Percentiles rank a stretch among this genome's conserved stretches.
These are phyloP conservation scores for Microdon myrmicae DNA, from an alignment of 2,888 invertebrate species.

Conservation along the genomic window DNA sequence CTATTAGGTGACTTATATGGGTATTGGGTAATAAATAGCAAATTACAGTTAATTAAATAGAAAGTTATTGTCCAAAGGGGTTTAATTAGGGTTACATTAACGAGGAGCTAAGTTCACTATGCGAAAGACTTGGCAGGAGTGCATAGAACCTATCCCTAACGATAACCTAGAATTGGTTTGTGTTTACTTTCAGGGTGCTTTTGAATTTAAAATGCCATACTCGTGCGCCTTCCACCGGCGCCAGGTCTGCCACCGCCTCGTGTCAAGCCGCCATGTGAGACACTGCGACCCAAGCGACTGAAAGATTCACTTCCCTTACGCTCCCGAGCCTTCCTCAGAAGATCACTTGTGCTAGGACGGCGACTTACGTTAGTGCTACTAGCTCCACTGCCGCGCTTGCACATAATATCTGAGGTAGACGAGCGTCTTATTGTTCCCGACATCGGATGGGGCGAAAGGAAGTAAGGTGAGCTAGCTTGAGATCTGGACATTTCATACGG, in stretches of 20 bases:
- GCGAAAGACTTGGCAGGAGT: conserved; percentile 3
- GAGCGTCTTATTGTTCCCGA: conserved; percentile 63
- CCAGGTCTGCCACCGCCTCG: conserved; percentile 59
- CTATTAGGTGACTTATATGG: too few species aligned
- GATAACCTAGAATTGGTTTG: not conserved
- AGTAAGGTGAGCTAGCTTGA: conserved; percentile 62
- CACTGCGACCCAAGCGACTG: conserved; percentile 63
- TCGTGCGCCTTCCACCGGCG: conserved; percentile 62
- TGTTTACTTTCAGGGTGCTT: not conserved
- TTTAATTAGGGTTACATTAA: conserved; percentile 1
- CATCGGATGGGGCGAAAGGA: conserved; percentile 61
- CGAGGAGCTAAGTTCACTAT: not conserved
- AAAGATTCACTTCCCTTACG: conserved; percentile 63
- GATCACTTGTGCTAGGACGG: conserved; percentile 65
- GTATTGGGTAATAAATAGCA: too few species aligned
- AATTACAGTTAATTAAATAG: conserved; percentile 1
- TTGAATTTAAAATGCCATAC: conserved; percentile 63
- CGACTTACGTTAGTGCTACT: conserved; percentile 59
- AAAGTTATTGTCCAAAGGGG: not conserved
- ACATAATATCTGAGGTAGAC: conserved; percentile 66
- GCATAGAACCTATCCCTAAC: not conserved
- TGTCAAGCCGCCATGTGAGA: conserved; percentile 64
- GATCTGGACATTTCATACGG: conserved; percentile 57
- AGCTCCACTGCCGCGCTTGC: conserved; percentile 57
- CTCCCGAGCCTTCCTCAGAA: conserved; percentile 64